A percentile compares a stretch with the other conserved stretches of the same genome.
Evolutionary conservation across 2,113 vertebrate species (phyloP).

Genomic region (Cyanoderma ruficeps): DNA sequence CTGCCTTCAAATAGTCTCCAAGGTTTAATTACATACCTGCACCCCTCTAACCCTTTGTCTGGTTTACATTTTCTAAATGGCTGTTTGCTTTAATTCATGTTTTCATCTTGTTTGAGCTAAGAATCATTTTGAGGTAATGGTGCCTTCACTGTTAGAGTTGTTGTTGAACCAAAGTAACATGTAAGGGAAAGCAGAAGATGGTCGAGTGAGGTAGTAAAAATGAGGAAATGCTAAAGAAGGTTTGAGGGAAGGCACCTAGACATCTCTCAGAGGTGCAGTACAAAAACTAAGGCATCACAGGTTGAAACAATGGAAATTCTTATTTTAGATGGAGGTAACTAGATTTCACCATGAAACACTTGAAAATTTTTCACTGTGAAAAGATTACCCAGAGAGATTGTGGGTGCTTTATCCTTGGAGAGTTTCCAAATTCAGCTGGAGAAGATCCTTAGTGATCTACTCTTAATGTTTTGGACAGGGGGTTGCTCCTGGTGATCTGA

Average conservation of each 20-base stretch:
- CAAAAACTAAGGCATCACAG: not conserved
- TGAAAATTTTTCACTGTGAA: not conserved
- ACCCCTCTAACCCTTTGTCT: not conserved
- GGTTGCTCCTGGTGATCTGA: not conserved
- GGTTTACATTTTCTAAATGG: not conserved
- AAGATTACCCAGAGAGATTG: not conserved
- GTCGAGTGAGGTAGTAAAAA: not conserved
- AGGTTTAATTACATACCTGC: not conserved
- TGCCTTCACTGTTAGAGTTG: not conserved
- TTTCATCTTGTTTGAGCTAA: not conserved
- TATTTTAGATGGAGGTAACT: not conserved
- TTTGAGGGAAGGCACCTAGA: not conserved
- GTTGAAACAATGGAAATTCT: not conserved
- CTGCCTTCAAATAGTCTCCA: not conserved
- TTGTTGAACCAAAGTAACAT: not conserved
- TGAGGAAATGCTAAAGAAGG: not conserved
- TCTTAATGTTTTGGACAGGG: not conserved
- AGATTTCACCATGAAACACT: not conserved
- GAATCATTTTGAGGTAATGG: not conserved
- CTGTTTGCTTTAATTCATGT: not conserved
- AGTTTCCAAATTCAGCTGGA: not conserved
- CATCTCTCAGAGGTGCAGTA: not conserved
- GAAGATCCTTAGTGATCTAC: not conserved
- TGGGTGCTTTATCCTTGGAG: not conserved
- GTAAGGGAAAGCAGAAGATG: not conserved